Base-by-base conservation (phyloP, 2,797 vertebrate species). In the Carapus acus region DNA sequence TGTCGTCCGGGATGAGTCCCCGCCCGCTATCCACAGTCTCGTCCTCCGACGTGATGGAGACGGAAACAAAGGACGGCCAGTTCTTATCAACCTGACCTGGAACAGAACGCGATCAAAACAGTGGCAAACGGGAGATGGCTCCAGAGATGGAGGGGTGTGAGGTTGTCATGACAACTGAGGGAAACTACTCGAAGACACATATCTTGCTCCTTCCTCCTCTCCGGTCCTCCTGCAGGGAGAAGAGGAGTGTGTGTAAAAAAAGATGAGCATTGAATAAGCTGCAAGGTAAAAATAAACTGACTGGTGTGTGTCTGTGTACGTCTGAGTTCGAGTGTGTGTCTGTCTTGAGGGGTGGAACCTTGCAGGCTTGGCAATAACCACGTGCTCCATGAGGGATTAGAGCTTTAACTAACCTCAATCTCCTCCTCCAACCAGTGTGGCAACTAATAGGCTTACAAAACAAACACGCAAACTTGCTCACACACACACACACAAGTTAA, bases 401-500 rank as follows among this genome's bases (percentile, higher is more conserved):
- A 79, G 83, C 83, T 90, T 91, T 92, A 91, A 92, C 88, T 89
- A 89, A 88, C 91, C 87, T 73, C 86, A 85, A 90, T 95, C 92
- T 90, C 88, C 76, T 81, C 85, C 83, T 86, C 86, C 87, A 82
- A 86, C 74, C 75, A 83, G 51, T 65, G 83, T 78, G 67, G 73
- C 71, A 19, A 58, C 37, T 93, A 94, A 98, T 91, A 91, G 85
- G 86, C 85, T 97, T 94, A 94, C 79, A 88, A 87, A 86, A 88
- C 80, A 73, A 42, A 40, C 40, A 29, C 58, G 46, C 45, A 34
- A 31, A 41, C 53, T 27, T 47, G 40, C 33, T 23, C 17, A 39
- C 21, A 29, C 58, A 12, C 29, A 38, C 48, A 43, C n/a, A 38
- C 38, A 40, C 54, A 20, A 9, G 24, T 5, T 27, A 27, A 27